Conservation (phyloP, 2,113 vertebrate genomes). For the Periophthalmus modestus region DNA sequence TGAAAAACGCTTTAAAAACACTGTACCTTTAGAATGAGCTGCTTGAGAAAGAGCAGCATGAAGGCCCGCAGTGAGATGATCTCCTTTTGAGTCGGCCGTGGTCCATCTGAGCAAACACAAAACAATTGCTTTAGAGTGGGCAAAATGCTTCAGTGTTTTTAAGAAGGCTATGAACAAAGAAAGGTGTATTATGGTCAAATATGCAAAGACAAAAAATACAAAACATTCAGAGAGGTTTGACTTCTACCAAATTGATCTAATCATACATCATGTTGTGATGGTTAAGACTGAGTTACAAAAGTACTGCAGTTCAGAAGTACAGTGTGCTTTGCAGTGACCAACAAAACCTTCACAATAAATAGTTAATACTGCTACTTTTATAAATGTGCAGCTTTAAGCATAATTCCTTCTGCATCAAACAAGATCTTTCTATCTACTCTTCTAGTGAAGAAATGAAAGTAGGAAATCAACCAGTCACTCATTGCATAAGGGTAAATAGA, state of each 20-base stretch:
- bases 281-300: not conserved
- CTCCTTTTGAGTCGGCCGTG: slow-evolving; percentile 96
- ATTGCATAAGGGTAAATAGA: not conserved
- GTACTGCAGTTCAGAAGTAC: not conserved
- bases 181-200: not conserved
- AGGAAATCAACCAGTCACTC: not conserved
- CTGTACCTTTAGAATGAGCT: slow-evolving; percentile 95
- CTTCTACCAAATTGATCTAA: too few species aligned
- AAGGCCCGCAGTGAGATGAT: slow-evolving; percentile 96
- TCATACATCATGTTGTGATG: not conserved
- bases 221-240: not conserved
- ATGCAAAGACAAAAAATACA: not conserved
- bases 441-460: not conserved
- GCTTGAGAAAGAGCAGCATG: slow-evolving; percentile 99
- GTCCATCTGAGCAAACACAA: slow-evolving; percentile 82
- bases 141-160: not conserved
- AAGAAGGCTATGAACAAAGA: not conserved
- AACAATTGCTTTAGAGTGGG: slow-evolving; percentile 38
- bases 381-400: not conserved
- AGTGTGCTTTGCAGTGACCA: not conserved
- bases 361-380: not conserved
- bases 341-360: not conserved
- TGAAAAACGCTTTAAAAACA: slow-evolving; percentile 25
- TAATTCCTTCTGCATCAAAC: not conserved
- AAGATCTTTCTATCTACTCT: not conserved